phyloP scores from a whole-genome alignment of 1,140 invertebrate species.

The Drosophila ironensis region DNA sequence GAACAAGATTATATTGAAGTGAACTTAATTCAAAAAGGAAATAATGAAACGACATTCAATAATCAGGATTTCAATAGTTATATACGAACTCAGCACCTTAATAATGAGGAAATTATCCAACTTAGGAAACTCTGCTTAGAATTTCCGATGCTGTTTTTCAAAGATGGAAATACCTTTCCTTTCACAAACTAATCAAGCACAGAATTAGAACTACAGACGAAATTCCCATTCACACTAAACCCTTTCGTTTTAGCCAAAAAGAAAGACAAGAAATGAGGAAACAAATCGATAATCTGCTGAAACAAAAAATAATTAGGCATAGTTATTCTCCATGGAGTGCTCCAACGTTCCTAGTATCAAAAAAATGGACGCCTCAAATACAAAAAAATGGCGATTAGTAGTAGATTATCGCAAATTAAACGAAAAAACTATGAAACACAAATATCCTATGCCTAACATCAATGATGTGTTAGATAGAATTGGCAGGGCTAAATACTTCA shows the following conservation, averaged over 20 bases:
- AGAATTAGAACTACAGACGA: slow-evolving; percentile 7
- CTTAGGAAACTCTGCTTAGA: slow-evolving; percentile 12
- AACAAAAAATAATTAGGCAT: slow-evolving; percentile 4
- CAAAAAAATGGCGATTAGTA: neutral
- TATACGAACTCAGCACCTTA: slow-evolving; percentile 5
- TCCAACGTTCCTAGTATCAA: neutral
- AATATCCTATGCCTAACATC: too few species aligned
- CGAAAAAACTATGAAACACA: neutral
- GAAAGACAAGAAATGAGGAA: neutral
- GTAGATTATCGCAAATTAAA: neutral
- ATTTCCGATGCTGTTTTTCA: slow-evolving; percentile 9
- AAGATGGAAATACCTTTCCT: neutral
- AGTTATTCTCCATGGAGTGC: neutral
- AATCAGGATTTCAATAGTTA: slow-evolving; percentile 1
- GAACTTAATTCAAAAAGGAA: slow-evolving; percentile 16
- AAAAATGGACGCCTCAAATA: neutral
- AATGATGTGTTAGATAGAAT: neutral
- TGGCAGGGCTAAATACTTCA: neutral
- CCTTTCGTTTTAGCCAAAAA: slow-evolving; percentile 2
- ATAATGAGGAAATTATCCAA: slow-evolving; percentile 8
- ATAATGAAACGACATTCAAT: slow-evolving; percentile 10
- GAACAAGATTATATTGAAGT: slow-evolving; percentile 16
- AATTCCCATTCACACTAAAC: slow-evolving; percentile 3
- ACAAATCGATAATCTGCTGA: neutral
- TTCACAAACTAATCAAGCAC: slow-evolving; percentile 4